Conservation (phyloP, 2,113 vertebrate genomes). For the Charina bottae region DNA sequence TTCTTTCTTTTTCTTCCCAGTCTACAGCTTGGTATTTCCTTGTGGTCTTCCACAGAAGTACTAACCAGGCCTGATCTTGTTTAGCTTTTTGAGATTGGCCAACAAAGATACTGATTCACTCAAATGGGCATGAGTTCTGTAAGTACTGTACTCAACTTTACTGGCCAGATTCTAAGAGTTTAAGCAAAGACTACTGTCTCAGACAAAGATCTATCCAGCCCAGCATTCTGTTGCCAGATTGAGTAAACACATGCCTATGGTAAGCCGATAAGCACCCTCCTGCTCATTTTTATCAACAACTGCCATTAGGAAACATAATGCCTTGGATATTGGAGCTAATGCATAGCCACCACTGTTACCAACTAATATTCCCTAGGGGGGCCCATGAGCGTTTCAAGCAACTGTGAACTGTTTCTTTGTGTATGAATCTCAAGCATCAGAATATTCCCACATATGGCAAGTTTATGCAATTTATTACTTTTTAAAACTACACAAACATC, state of each 20-base stretch:
- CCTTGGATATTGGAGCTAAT: neutral
- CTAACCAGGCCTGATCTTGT: neutral
- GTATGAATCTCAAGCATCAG: neutral
- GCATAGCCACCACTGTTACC: neutral
- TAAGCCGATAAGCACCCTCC: neutral
- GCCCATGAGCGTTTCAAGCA: neutral
- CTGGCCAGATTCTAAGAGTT: neutral
- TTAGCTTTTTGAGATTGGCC: neutral
- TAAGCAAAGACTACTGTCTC: neutral
- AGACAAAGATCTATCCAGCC: neutral
- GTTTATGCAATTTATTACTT: neutral
- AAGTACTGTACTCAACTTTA: neutral
- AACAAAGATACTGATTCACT: neutral
- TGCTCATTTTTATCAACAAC: neutral
- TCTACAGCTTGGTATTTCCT: too few relatives aligned
- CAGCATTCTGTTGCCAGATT: neutral
- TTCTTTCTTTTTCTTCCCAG: too few relatives aligned
- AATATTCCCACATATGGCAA: too few relatives aligned
- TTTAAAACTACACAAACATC: neutral
- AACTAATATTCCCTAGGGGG: neutral
- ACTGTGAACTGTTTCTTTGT: neutral
- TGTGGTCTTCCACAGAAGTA: too few relatives aligned
- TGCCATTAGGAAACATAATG: neutral
- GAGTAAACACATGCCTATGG: neutral
- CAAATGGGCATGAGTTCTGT: neutral